Evolutionary conservation across 2,888 invertebrate species (phyloP).

Genomic region (Chelonus formosanus): DNA sequence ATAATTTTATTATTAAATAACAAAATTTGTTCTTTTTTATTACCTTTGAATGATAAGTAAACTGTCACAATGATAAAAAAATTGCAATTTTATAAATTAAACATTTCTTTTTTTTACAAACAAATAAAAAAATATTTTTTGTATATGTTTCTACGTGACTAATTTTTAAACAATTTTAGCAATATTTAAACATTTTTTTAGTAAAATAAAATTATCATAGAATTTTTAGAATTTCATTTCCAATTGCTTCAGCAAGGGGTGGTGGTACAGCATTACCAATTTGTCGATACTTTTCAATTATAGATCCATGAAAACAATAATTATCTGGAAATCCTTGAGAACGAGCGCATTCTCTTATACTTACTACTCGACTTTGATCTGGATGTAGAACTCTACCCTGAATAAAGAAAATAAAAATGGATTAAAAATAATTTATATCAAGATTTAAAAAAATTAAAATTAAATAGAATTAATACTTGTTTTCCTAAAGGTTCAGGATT

Average conservation of each 20-base stretch:
- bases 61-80: no score
- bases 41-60: no score
- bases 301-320: constrained; percentile 78
- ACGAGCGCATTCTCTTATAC: constrained; percentile 85
- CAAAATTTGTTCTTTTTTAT: no score
- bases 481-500: constrained; percentile 93
- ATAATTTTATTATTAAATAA: no score
- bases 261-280: constrained; percentile 91
- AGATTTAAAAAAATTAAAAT: neutral
- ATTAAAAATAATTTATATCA: constrained; percentile 6
- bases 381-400: constrained; percentile 84
- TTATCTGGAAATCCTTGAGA: constrained; percentile 86
- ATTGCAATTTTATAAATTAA: no score
- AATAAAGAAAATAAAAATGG: constrained; percentile 34
- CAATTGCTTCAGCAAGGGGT: constrained; percentile 80
- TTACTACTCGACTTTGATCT: constrained; percentile 81
- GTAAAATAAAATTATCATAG: constrained; percentile 23
- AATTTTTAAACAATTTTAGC: no score
- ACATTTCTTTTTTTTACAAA: no score
- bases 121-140: no score
- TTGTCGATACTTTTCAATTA: constrained; percentile 83
- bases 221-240: constrained; percentile 74
- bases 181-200: no score
- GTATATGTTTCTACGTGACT: no score
- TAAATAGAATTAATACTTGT: constrained; percentile 67